Evolutionary conservation across 2,797 vertebrate genomes (phyloP), one percentile per base, ranked within the genome.

Genomic region (Adelosebastes latens): DNA sequence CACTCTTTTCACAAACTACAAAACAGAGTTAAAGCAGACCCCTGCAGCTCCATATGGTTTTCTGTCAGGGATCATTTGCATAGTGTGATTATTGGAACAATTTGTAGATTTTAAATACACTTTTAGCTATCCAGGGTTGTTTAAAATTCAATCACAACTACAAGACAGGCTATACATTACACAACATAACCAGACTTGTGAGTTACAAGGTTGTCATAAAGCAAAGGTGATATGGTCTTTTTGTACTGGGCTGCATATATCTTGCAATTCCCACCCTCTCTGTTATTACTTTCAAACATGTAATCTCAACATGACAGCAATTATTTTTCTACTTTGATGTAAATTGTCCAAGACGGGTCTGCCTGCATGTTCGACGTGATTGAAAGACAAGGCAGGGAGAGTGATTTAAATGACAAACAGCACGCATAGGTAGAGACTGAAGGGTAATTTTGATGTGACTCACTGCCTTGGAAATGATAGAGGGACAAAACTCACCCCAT

Each of bases 251-350:
- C 24, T 42, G 22, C 18, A 13, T n/a, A 7, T 24, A 46, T 46
- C 27, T 39, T 24, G 4, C 20, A 59, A 8, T 80, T 72, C 65
- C 22, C 34, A n/a, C 14, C 4, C 7, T 24, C 6, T 27, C 12
- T 22, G 29, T 27, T 75, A 24, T 64, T 39, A 32, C 22, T 67
- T 60, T 76, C 27, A 42, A 59, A 73, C 67, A 61, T 52, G 20
- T 34, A 62, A 63, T 78, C 53, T 42, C 59, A 46, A 55, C 39
- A 72, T 4, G n/a, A 24, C 66, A 42, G 67, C 39, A 73, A 52
- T 75, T 66, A 70, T 34, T 32, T 75, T 25, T 49, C 46, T 56
- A 25, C 76, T 85, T 84, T 83, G 55, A 82, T 80, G 55, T 61
- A 42, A 80, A 84, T 74, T 25, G 49, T 74, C 20, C 2, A 20